phyloP scores from a whole-genome alignment of 2,888 invertebrate genomes.

The Trissonchulus latispiculum region DNA sequence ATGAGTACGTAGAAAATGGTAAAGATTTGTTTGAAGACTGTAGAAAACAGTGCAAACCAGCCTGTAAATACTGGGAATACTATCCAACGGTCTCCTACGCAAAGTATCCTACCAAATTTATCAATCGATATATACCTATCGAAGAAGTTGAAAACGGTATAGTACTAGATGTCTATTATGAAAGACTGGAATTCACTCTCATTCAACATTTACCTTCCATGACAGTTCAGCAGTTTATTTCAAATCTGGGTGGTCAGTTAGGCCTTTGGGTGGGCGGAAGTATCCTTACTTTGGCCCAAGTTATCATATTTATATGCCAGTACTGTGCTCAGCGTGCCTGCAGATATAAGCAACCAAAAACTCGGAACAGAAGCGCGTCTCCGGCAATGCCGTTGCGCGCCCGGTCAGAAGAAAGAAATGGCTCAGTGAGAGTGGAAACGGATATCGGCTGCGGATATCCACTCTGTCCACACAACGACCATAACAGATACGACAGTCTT shows the following conservation, averaged over 20 bases:
- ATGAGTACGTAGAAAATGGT: neutral
- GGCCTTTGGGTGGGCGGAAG: conserved; percentile 12
- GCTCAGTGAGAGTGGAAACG: neutral
- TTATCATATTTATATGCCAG: neutral
- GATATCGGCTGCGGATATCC: neutral
- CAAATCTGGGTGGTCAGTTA: conserved; percentile 14
- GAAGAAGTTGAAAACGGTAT: conserved; percentile 29
- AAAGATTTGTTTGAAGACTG: conserved; percentile 24
- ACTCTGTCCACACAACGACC: neutral
- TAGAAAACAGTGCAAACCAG: conserved; percentile 33
- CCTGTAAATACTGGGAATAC: conserved; percentile 37
- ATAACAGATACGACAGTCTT: too few species aligned
- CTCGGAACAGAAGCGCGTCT: neutral
- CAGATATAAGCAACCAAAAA: neutral
- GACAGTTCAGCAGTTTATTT: conserved; percentile 3
- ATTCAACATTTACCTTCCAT: conserved; percentile 10
- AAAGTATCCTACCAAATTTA: conserved; percentile 26
- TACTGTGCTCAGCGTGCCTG: neutral
- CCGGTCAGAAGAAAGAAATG: neutral
- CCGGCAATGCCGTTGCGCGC: neutral
- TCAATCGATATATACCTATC: neutral
- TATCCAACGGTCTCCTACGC: conserved; percentile 35
- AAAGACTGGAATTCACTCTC: conserved; percentile 14
- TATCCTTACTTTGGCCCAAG: conserved; percentile 12
- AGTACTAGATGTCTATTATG: conserved; percentile 30